Conservation (phyloP, 2,113 vertebrate species). For the Clarias macrocephalus region DNA sequence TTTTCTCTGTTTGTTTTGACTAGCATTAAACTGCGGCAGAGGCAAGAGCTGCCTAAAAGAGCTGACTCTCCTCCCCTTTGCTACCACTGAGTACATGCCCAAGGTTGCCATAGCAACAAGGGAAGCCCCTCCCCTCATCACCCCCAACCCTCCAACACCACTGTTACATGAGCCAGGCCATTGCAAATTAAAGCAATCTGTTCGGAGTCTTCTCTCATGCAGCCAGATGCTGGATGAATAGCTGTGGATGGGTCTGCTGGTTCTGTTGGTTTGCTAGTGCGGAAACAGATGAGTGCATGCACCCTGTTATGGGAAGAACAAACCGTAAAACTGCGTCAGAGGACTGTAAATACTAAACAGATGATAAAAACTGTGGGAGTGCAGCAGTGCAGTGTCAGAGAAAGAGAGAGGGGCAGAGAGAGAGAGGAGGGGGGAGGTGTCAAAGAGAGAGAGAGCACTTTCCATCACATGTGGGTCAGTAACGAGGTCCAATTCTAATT, state of each 20-base stretch:
- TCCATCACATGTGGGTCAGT: constrained; percentile 30
- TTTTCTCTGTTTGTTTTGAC: background rate
- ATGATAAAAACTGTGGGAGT: constrained; percentile 14
- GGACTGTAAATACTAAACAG: constrained; percentile 49
- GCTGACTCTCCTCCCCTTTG: background rate
- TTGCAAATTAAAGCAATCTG: constrained; percentile 57
- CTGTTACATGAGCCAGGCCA: constrained; percentile 35
- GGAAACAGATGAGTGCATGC: constrained; percentile 24
- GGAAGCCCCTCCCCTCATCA: constrained; percentile 7
- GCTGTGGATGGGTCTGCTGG: constrained; percentile 39
- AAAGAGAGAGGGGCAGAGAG: background rate
- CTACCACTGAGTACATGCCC: constrained; percentile 18
- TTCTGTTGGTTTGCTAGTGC: constrained; percentile 28
- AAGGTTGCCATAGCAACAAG: constrained; percentile 41
- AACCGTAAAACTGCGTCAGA: constrained; percentile 34
- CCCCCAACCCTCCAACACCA: background rate
- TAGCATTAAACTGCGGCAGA: constrained; percentile 10
- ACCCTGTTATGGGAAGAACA: constrained; percentile 29
- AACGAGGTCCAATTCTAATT: constrained; percentile 40
- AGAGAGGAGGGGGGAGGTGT: background rate
- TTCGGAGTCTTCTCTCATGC: constrained; percentile 28
- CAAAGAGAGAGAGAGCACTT: constrained; percentile 5
- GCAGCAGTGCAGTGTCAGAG: constrained; percentile 1
- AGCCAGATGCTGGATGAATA: constrained; percentile 31
- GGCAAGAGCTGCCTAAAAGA: constrained; percentile 12